These are phyloP conservation scores for Helicoverpa assulta DNA, from an alignment of 2,888 invertebrate species.

Conservation along the genomic window DNA sequence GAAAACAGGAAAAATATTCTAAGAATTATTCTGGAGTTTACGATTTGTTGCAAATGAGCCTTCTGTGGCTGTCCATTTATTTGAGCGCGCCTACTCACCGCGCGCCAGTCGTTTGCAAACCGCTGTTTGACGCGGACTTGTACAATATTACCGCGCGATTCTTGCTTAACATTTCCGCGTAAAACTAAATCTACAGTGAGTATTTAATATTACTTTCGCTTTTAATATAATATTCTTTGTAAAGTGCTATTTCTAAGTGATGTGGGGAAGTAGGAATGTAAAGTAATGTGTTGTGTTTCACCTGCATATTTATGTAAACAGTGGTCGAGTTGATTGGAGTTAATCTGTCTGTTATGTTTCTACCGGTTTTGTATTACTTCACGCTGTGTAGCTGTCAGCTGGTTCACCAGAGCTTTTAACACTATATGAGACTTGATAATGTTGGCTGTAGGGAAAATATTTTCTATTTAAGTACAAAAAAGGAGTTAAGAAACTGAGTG, in stretches of 20 bases:
- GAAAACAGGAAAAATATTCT: background rate
- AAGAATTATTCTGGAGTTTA: background rate
- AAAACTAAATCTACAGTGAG: slow-evolving; percentile 42
- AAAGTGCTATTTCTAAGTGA: slow-evolving; percentile 8
- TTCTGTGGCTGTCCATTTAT: slow-evolving; percentile 26
- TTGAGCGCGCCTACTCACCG: slow-evolving; percentile 31
- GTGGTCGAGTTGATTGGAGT: slow-evolving; percentile 44
- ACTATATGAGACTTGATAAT: background rate
- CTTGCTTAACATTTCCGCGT: slow-evolving; percentile 25
- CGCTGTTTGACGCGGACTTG: slow-evolving; percentile 20
- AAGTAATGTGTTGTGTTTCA: slow-evolving; percentile 34
- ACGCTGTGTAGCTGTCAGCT: slow-evolving; percentile 4
- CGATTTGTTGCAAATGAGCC: slow-evolving; percentile 8
- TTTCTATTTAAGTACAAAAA: no score
- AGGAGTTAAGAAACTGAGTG: no score
- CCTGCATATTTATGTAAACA: slow-evolving; percentile 49
- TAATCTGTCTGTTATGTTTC: slow-evolving; percentile 39
- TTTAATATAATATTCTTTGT: background rate
- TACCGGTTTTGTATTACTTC: slow-evolving; percentile 45
- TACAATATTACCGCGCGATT: slow-evolving; percentile 14
- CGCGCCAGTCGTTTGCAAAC: slow-evolving; percentile 38
- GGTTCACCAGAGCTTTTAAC: slow-evolving; percentile 14
- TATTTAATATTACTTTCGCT: slow-evolving; percentile 29
- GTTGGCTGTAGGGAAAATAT: no score
- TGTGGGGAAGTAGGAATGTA: slow-evolving; percentile 11